Evolutionary conservation across 2,113 vertebrate genomes (phyloP).

Genomic region (Bubo bubo): DNA sequence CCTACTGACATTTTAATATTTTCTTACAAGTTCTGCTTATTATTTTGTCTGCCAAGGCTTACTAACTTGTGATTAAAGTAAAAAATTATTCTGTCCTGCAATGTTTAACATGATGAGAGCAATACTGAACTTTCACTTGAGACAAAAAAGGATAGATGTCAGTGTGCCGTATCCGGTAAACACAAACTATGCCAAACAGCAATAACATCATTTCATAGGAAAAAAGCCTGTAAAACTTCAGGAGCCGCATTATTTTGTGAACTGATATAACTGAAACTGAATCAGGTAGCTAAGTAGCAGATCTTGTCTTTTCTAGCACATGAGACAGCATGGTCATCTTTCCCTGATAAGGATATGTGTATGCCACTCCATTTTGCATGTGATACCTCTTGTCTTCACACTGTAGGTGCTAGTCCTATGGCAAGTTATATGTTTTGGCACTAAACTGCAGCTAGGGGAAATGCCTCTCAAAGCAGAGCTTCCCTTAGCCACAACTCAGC

Average conservation of each 20-base stretch:
- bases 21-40: background rate
- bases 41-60: background rate
- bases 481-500: background rate
- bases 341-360: rapidly evolving
- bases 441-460: background rate
- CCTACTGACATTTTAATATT: background rate
- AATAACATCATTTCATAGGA: background rate
- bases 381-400: background rate
- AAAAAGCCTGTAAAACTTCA: background rate
- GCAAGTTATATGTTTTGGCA: background rate
- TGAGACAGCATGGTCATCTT: background rate
- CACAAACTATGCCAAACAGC: background rate
- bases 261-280: background rate
- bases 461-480: background rate
- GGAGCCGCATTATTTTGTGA: background rate
- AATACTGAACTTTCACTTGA: background rate
- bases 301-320: background rate
- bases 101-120: background rate
- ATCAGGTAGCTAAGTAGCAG: background rate
- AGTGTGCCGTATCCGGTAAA: background rate
- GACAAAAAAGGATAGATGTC: background rate
- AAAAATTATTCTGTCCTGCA: background rate
- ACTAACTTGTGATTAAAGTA: background rate
- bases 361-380: background rate
- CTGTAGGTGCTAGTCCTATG: background rate